These are phyloP conservation scores for Crioceris asparagi DNA, from an alignment of 2,888 invertebrate species.

Conservation along the genomic window DNA sequence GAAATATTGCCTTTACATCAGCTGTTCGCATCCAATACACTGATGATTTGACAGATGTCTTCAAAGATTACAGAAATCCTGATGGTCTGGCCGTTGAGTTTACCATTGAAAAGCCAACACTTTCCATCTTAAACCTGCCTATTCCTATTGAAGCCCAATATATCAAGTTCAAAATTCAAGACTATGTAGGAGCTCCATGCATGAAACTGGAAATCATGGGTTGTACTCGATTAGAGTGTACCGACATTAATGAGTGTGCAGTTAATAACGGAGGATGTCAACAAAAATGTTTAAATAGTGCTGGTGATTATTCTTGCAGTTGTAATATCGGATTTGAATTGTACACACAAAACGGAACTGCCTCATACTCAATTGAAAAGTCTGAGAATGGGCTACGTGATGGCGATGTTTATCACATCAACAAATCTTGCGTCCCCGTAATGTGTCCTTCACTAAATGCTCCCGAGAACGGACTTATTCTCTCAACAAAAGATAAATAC, in stretches of 20 bases:
- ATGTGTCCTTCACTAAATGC: conserved; percentile 71
- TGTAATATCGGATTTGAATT: conserved; percentile 90
- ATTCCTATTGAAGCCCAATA: conserved; percentile 86
- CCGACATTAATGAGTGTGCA: conserved; percentile 80
- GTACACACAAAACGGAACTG: conserved; percentile 79
- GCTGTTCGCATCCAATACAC: conserved; percentile 83
- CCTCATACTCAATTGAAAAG: conserved; percentile 68
- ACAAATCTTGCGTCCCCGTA: conserved; percentile 90
- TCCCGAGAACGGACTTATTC: conserved; percentile 76
- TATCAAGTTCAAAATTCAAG: conserved; percentile 75
- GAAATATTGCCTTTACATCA: conserved; percentile 78
- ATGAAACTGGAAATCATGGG: conserved; percentile 87
- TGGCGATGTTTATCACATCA: conserved; percentile 76
- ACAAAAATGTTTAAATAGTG: conserved; percentile 84
- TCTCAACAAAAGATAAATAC: conserved; percentile 69
- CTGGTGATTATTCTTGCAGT: conserved; percentile 78
- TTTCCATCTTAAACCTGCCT: conserved; percentile 84
- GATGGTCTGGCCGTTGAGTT: conserved; percentile 91
- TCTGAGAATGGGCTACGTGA: conserved; percentile 81
- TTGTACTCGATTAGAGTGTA: conserved; percentile 79
- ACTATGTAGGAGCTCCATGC: conserved; percentile 82
- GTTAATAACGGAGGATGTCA: conserved; percentile 84
- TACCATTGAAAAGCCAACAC: conserved; percentile 75
- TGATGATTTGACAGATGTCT: conserved; percentile 78
- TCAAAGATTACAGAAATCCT: conserved; percentile 85